Evolutionary conservation across 1,140 invertebrate species (phyloP), one percentile per base, ranked within the genome.

Genomic region (Lepidurus packardi): DNA sequence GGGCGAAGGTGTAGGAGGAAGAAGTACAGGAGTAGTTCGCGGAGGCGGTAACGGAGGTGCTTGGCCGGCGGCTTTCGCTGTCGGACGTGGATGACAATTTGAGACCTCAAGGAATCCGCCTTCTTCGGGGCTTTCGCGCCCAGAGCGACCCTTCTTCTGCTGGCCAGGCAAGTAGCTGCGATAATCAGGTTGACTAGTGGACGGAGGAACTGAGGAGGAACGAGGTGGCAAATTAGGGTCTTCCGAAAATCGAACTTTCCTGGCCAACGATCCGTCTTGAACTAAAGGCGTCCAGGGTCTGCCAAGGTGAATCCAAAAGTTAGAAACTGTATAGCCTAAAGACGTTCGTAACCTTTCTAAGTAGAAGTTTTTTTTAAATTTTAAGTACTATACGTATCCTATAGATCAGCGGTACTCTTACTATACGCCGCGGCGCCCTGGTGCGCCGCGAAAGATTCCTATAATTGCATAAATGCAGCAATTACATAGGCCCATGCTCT

Each of bases 81-180:
- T 21, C 34, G 43, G 76, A 47, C 34, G 44, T 24, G 45, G 75
- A 25, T 78, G 7, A 10, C 25, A 65, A 13, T 65, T 65, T 0
- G 78, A n/a, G 21, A 34, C 74, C 34, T 78, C 78, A 6, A 78
- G 73, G 43, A 78, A 78, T 24, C 78, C 78, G 11, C 78, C 78
- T 78, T 78, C 78, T 78, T 78, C 78, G 24, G 78, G 78, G 43
- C 78, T 78, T 10, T 78, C 78, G 44, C 78, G 74, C 21, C 78
- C 78, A 10, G 53, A n/a, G 21, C 53, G 53, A 7, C 9, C 53
- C 21, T 65, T 21, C 8, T 13, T 16, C 21, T 65, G 16, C 13
- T 16, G 53, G 53, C 53, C 53, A 65, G 53, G 53, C 21, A 65
- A 65, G 53, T 65, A 65, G 53, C 53, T 65, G 21, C 53, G 53